phyloP scores from a whole-genome alignment of 2,113 vertebrate species.

The Cynocephalus volans region DNA sequence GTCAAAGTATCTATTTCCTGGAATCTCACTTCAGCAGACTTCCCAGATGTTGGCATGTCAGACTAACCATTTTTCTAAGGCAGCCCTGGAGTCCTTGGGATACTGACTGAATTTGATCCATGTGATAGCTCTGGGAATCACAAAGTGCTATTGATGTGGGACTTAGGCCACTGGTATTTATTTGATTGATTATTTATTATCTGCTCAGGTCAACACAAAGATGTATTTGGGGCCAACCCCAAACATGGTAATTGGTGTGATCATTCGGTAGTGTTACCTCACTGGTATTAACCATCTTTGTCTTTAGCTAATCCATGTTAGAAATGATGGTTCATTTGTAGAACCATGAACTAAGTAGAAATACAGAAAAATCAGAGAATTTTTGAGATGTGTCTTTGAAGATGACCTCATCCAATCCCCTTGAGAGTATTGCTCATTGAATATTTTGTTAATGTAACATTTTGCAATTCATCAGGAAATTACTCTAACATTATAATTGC shows the following conservation, averaged over 20 bases:
- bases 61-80: slow-evolving; percentile 54
- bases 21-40: slow-evolving; percentile 20
- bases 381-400: not conserved
- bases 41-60: slow-evolving; percentile 16
- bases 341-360: not conserved
- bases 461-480: slow-evolving; percentile 27
- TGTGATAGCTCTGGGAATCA: not conserved
- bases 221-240: not conserved
- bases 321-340: not conserved
- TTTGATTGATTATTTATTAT: slow-evolving; percentile 27
- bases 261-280: not conserved
- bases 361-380: not conserved
- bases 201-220: not conserved
- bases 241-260: not conserved
- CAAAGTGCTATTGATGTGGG: slow-evolving; percentile 36
- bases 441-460: not conserved
- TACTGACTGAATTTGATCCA: slow-evolving; percentile 33
- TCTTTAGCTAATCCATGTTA: slow-evolving; percentile 2
- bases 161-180: not conserved
- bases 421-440: not conserved
- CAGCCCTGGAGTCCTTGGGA: not conserved
- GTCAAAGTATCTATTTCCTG: slow-evolving; percentile 64
- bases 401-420: not conserved
- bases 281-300: not conserved
- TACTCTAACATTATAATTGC: not conserved